Base-by-base conservation (phyloP, 2,113 vertebrate species). In the Apeltes quadracus region DNA sequence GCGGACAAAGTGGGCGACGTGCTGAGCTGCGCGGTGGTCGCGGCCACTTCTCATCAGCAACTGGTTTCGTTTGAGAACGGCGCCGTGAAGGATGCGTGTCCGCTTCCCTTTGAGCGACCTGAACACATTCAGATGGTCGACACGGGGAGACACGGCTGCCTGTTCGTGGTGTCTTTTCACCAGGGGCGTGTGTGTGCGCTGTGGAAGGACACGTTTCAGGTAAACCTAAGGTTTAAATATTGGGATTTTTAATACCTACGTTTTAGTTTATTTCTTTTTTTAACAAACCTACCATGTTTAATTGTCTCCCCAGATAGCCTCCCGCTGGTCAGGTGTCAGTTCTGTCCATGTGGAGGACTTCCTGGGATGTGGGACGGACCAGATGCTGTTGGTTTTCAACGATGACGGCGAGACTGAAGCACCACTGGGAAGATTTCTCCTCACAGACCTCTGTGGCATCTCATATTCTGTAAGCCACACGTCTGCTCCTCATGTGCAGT, bases 341-440 rank as follows among this genome's bases (percentile, higher is more conserved):
- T 92, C 92, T 15, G 64, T 95, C 34, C 90, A 95, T 22, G 89
- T 97, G 63, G 96, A 97, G 79, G 97, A 99, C 78, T 98, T 97
- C 74, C 36, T 95, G 83, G 91, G 95, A 76, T 92, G 67, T 88
- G 98, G 98, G 81, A 94, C 89, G 23, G 96, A 98, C 43, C 98
- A 99, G 90, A 87, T 97, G 43, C 82, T 99, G 29, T 53, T 98
- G 29, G 34, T 97, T 88, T 96, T 95, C 84, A 83, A 93, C 53
- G 90, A 94, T 61, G 71, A 78, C 2, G 48, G 43, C n/a, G 83
- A 62, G 46, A 61, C 70, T 58, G 84, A 87, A 57, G 76, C 89
- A 0, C 54, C 53, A 3, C 53, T 93, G 68, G 87, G 87, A 65
- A 78, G 79, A 25, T 98, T 98, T 88, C 85, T 89, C 82, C 83